Percentiles rank a stretch among this genome's conserved stretches.
Evolutionary conservation across 2,797 vertebrate species (phyloP).

Genomic region (Pithecia hirsuta): DNA sequence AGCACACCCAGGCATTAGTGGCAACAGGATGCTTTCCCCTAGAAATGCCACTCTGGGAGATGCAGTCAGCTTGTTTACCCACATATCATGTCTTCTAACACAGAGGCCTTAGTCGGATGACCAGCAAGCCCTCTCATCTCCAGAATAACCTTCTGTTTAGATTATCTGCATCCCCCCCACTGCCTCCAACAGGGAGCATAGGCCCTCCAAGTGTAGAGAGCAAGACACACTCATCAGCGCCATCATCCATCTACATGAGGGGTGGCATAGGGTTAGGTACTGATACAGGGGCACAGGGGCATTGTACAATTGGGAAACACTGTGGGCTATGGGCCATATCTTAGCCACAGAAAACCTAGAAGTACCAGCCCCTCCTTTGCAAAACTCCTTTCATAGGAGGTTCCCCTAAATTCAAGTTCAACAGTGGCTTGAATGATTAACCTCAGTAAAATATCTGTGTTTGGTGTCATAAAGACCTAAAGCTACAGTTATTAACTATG

Average conservation of each 20-base stretch:
- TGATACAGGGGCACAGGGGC: neutral
- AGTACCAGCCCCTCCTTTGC: neutral
- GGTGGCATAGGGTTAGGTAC: neutral
- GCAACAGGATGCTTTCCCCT: neutral
- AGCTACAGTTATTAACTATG: conserved; percentile 15
- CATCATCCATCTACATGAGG: neutral
- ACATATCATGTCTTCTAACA: neutral
- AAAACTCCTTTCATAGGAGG: neutral
- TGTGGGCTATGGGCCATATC: too few species aligned
- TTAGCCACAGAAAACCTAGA: neutral
- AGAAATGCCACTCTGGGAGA: neutral
- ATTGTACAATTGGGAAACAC: neutral
- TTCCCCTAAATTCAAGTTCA: neutral
- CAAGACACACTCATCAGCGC: neutral
- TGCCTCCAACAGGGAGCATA: neutral
- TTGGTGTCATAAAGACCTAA: conserved; percentile 23
- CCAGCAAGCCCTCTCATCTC: neutral
- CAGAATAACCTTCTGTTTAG: neutral
- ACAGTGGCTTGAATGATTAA: neutral
- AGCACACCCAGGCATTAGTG: neutral
- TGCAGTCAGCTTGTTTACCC: neutral
- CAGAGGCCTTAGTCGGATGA: neutral
- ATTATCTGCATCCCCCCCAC: neutral
- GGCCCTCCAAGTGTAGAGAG: neutral
- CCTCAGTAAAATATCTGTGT: conserved; percentile 23